Percentiles rank a stretch among this genome's conserved stretches.
phyloP scores from a whole-genome alignment of 2,888 invertebrate species.

The Meloe dianella region DNA sequence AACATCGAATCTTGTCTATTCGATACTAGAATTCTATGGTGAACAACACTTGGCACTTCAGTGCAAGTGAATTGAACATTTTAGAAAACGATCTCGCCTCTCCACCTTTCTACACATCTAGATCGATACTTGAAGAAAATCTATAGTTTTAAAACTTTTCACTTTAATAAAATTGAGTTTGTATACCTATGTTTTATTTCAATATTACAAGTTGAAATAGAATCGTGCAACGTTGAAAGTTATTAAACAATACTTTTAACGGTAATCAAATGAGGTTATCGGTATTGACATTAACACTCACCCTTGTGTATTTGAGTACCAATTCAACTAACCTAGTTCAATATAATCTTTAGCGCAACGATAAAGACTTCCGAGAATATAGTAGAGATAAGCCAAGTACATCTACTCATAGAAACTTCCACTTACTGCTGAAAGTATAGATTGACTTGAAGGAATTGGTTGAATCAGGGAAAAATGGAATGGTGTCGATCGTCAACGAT shows the following conservation, averaged over 20 bases:
- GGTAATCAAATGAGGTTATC: not conserved
- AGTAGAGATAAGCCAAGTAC: constrained; percentile 41
- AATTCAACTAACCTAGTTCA: constrained; percentile 46
- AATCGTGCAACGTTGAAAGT: not conserved
- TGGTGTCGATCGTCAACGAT: not conserved
- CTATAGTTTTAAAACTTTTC: not conserved
- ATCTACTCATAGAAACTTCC: constrained; percentile 37
- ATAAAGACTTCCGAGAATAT: constrained; percentile 39
- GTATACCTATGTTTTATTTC: not conserved
- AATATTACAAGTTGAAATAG: not conserved
- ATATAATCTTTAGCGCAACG: constrained; percentile 37
- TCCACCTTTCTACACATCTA: not conserved
- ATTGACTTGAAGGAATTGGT: not conserved
- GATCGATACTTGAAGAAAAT: no score
- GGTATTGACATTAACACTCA: not conserved
- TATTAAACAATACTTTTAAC: not conserved
- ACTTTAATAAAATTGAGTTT: not conserved
- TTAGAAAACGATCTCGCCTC: constrained; percentile 11
- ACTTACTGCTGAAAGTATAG: not conserved
- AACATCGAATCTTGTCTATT: constrained; percentile 31
- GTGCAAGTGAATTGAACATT: constrained; percentile 30
- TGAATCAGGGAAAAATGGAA: constrained; percentile 7
- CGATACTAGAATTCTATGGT: constrained; percentile 27
- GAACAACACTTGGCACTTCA: constrained; percentile 35
- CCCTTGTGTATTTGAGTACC: constrained; percentile 30